Conservation (phyloP, 2,888 invertebrate genomes). For the Maniola hyperantus region DNA sequence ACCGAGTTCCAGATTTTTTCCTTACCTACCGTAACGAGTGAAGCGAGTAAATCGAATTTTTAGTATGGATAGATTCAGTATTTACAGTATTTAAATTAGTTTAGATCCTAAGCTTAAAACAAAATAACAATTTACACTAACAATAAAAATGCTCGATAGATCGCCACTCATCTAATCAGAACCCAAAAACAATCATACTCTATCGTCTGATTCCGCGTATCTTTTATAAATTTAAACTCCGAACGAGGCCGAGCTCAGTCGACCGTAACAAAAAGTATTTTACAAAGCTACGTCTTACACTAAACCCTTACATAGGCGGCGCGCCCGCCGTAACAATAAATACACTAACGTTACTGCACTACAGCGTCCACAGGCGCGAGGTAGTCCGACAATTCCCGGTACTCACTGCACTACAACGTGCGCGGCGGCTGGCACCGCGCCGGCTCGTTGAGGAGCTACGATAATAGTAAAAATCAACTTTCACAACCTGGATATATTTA, state of each 20-base stretch:
- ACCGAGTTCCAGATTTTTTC: conserved; percentile 69
- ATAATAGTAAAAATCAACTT: conserved; percentile 69
- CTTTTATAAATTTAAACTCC: conserved; percentile 78
- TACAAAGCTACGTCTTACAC: conserved; percentile 75
- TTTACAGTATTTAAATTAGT: conserved; percentile 80
- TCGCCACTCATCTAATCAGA: conserved; percentile 75
- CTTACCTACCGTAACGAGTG: conserved; percentile 76
- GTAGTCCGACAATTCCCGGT: conserved; percentile 71
- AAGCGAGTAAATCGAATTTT: conserved; percentile 71
- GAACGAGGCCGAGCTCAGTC: conserved; percentile 78
- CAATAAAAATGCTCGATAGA: conserved; percentile 81
- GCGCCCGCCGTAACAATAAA: conserved; percentile 55
- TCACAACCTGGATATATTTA: conserved; percentile 82
- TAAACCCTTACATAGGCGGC: conserved; percentile 69
- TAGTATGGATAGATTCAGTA: conserved; percentile 75
- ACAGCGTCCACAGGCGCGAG: conserved; percentile 67
- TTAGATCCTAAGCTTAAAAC: conserved; percentile 80
- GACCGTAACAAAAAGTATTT: conserved; percentile 81
- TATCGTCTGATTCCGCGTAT: conserved; percentile 73
- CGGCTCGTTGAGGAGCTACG: conserved; percentile 65
- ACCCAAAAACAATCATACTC: conserved; percentile 76
- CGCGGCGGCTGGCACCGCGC: conserved; percentile 54
- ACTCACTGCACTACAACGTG: conserved; percentile 45
- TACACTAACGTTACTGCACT: conserved; percentile 60
- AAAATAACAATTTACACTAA: conserved; percentile 83